Evolutionary conservation across 2,797 vertebrate species (phyloP), one percentile per base, ranked within the genome.

Genomic region (Masticophis lateralis): DNA sequence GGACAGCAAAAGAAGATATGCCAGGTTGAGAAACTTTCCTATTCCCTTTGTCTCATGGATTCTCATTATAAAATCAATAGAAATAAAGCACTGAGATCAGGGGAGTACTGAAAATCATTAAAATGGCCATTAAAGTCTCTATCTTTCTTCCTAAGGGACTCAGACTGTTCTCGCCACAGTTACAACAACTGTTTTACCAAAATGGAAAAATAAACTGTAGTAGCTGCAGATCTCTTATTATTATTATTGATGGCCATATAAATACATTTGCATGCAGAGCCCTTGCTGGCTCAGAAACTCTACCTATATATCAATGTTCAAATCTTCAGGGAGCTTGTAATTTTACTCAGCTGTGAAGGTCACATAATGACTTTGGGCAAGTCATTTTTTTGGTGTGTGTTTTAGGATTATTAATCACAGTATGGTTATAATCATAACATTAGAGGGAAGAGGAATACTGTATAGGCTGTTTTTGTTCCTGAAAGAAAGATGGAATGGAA

Each of bases 61-160:
- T 90, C 93, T 96, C 87, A 47, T 96, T 92, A 91, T 86, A 90
- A 94, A 96, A 96, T 94, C 94, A 94, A 91, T 93, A 94, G 61
- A 90, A 83, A 88, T 91, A 10, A 92, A 63, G 63, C 32, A 59
- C 37, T 79, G 59, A 60, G 88, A 47, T 88, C 66, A 66, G 57
- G 90, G 94, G 93, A 53, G 37, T 87, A 92, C 83, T 87, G 92
- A 90, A 95, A 93, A 92, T 87, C 32, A 60, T 47, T 88, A 93
- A 94, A 90, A 90, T 2, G 61, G 43, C 32, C 92, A 93, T 93
- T 93, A 87, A 90, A 90, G 89, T 56, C 83, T 90, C 92, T 20
- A 87, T 90, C 37, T 86, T 93, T 87, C 51, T 90, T 90, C 79
- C 89, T 55, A 79, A 94, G 88, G n/a, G 89, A 32, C 5, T 0